Conservation (phyloP, 2,888 invertebrate genomes). For the Epistrophella euchroma region DNA sequence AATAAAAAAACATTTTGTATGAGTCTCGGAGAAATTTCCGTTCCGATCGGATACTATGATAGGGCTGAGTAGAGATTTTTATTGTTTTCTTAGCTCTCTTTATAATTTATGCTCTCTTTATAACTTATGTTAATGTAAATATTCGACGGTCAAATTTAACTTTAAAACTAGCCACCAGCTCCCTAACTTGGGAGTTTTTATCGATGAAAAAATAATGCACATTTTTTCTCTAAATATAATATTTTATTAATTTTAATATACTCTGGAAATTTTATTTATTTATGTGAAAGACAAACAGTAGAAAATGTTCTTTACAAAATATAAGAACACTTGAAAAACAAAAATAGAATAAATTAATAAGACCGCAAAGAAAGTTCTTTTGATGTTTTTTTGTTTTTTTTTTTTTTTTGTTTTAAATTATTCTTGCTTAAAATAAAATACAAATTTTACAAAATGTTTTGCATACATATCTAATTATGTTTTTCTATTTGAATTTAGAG, state of each 20-base stretch:
- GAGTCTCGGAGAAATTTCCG: no score
- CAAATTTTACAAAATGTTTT: constrained; percentile 56
- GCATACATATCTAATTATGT: constrained; percentile 32
- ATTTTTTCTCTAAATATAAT: constrained; percentile 21
- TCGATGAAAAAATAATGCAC: not conserved
- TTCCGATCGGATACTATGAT: no score
- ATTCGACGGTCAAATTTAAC: not conserved
- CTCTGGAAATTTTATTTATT: not conserved
- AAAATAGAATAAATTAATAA: constrained; percentile 9
- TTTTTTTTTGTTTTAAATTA: not conserved
- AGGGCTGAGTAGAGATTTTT: no score
- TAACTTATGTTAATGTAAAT: not conserved
- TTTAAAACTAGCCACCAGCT: not conserved
- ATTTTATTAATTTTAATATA: constrained; percentile 18
- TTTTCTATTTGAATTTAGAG: constrained; percentile 46
- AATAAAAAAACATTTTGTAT: no score
- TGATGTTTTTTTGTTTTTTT: no score
- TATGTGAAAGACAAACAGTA: constrained; percentile 10
- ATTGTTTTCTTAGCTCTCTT: no score
- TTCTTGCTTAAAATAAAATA: constrained; percentile 37
- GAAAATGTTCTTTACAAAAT: constrained; percentile 8
- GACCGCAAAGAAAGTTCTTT: constrained; percentile 1
- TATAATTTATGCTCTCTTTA: no score
- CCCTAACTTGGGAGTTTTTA: not conserved
- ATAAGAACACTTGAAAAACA: constrained; percentile 53